Evolutionary conservation across 2,797 vertebrate genomes (phyloP), one percentile per base, ranked within the genome.

Genomic region (Sandelia bainsii): DNA sequence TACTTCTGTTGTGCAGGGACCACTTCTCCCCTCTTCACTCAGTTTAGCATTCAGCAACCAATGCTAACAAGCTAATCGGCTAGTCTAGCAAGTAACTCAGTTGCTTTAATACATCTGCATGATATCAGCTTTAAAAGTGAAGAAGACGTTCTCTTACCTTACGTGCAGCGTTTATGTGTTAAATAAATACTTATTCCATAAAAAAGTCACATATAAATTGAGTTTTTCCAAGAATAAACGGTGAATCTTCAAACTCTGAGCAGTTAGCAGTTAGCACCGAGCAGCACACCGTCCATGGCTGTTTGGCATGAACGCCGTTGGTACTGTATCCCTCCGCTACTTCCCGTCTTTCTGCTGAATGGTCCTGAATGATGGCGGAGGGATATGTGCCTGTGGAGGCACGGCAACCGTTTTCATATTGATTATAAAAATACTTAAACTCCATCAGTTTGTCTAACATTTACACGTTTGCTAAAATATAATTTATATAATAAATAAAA

Each of bases 41-140:
- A 49, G 6, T 9, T 70, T 56, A 64, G 39, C 58, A 62, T 44
- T 4, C 1, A 82, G 71, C 72, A 60, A 57, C 52, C 16, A n/a
- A 4, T 69, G 83, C 80, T 87, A 91, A 60, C 46, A 62, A 4
- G 63, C 71, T 79, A 74, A 70, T 45, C 22, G 25, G 16, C 54
- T 90, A 88, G 75, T 86, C 44, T 65, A 66, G 75, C 60, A 81
- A 85, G 82, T 85, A 75, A 69, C 68, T 67, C 12, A 29, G 4
- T 64, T 42, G 75, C 45, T 83, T 79, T 9, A 72, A 25, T 45
- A 76, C 83, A 69, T 89, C 39, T 75, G 51, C 23, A 29, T n/a
- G 8, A 79, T 61, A 45, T 23, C 0, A 25, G 27, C 7, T 45
- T 13, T 52, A 61, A 62, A 22, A 62, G 20, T 23, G 7, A 9